Evolutionary conservation across 2,888 invertebrate genomes (phyloP), one percentile per base, ranked within the genome.

Genomic region (Trimorus sp.): DNA sequence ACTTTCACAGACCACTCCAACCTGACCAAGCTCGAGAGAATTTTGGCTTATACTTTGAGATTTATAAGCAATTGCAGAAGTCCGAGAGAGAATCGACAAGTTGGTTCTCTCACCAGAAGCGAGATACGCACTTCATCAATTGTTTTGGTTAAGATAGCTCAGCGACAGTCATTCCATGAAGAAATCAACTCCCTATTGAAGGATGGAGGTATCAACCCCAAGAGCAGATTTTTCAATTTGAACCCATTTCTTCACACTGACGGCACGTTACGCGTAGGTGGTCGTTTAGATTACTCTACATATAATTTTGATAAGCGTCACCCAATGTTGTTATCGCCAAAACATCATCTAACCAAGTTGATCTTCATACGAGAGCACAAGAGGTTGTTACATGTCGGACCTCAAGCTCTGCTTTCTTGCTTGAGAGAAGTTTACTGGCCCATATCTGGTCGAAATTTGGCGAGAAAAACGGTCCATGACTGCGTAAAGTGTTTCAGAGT

Each of bases 401-500:
- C 62, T n/a, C 62, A 62, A 49, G 37, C 48, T 3, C 7, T 62
- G 16, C 37, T 62, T 8, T 26, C 48, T 7, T 26, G 12, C 36
- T 36, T 14, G 3, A 26, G 62, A 4, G 62, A 62, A 7, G 8
- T 48, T 11, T 62, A 62, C 49, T 62, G 37, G 62, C 26, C 49
- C 8, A 48, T 62, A 12, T 45, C 60, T 3, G 60, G 60, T 45
- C 26, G 66, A 71, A 54, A 66, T 40, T 45, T 70, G 14, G 74
- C 65, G 38, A 9, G 65, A 49, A 68, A 58, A 48, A 48, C 56
- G 14, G 59, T 69, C 4, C 74, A 56, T 12, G 56, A 74, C 11
- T 79, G 79, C 49, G 4, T 68, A 14, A 71, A 7, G 36, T 81
- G 81, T 49, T 60, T 60, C 40, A 51, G 48, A n/a, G 56, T 40